Base-by-base conservation (phyloP, 2,888 invertebrate species). In the Catocala nupta region DNA sequence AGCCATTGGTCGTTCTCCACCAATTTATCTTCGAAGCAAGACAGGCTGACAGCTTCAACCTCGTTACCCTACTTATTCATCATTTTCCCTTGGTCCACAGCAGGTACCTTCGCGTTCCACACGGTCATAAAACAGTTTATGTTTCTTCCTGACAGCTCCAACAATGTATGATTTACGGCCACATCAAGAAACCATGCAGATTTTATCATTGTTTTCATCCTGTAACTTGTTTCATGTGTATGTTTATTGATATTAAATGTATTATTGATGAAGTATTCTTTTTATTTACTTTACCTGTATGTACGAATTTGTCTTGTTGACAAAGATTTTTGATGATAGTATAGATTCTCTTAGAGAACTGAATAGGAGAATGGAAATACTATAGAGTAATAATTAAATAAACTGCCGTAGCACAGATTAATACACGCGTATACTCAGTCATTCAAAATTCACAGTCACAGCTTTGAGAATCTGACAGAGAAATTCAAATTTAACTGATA, bases 151-250 rank as follows among this genome's bases (percentile, higher is more conserved):
- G 44, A 42, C 11, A 51, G 25, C 49, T 45, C 61, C 36, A 57
- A 68, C 75, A 71, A 44, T 63, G 61, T 68, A 75, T 65, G 57
- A 75, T 65, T 71, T 71, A 75, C 47, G 55, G 51, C 10, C 45
- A 44, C 63, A 58, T 71, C 63, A 71, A 74, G 52, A 61, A 57
- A 63, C 52, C 65, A 63, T 74, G 34, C 43, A 67, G 25, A 60
- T 61, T 68, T 68, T 68, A 65, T 67, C 12, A 59, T 47, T 56
- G 51, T 54, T 57, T 62, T 61, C 63, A 64, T 60, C 58, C 48
- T 42, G 33, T 55, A 49, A 52, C 39, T 51, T 47, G 25, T 12
- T 56, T 52, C 8, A 34, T 36, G 36, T 49, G 16, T 51, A 44
- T 51, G 57, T 52, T 58, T 58, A 53, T 53, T 59, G 52, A 47